These are phyloP conservation scores for Ahaetulla prasina DNA, from an alignment of 2,113 vertebrate species.

Conservation along the genomic window DNA sequence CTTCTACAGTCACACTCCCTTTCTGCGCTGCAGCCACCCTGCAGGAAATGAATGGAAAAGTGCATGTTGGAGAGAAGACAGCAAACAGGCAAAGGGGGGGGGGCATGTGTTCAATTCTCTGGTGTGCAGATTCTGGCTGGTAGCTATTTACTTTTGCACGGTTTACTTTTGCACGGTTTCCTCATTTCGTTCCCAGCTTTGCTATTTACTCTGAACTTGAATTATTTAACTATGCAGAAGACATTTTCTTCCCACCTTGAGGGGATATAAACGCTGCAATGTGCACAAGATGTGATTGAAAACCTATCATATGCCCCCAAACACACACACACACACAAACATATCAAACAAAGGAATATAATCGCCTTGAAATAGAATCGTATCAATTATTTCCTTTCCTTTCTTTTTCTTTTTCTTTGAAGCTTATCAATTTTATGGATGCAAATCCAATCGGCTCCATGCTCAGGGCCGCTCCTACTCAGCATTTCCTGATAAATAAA, in stretches of 20 bases:
- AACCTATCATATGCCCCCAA: neutral
- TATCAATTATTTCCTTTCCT: conserved; percentile 18
- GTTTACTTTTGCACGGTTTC: neutral
- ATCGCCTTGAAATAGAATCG: neutral
- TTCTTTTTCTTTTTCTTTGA: neutral
- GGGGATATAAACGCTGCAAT: neutral
- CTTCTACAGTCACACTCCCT: neutral
- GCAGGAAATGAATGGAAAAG: neutral
- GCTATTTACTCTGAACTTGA: conserved; percentile 12
- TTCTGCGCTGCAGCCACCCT: neutral
- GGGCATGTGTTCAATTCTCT: neutral
- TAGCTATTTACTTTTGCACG: neutral
- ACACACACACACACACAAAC: neutral
- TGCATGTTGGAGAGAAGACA: neutral
- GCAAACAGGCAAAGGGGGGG: neutral
- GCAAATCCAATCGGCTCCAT: conserved; percentile 4
- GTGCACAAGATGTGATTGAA: conserved; percentile 1
- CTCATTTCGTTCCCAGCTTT: neutral
- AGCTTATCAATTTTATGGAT: conserved; percentile 13
- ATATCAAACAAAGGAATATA: neutral
- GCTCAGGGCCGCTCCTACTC: neutral
- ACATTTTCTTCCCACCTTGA: neutral
- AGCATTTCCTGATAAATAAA: conserved; percentile 19
- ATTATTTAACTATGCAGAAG: conserved; percentile 2
- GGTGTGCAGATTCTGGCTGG: neutral